These are phyloP conservation scores for Metellina segmentata DNA, from an alignment of 2,888 invertebrate species.

Conservation along the genomic window DNA sequence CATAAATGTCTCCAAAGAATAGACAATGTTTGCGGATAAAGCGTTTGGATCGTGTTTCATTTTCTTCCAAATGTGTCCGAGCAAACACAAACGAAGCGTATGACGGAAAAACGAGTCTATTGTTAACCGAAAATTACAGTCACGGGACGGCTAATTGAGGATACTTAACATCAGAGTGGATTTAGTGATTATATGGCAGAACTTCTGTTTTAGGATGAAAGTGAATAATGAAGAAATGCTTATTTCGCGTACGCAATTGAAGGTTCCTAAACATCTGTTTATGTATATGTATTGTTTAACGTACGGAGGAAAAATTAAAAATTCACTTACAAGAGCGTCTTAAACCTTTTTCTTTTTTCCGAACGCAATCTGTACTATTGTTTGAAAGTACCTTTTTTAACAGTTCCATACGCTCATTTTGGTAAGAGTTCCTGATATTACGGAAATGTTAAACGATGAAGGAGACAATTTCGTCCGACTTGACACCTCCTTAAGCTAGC, in stretches of 20 bases:
- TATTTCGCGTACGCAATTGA: background rate
- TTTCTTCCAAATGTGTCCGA: slow-evolving; percentile 23
- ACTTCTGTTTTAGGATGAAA: slow-evolving; percentile 1
- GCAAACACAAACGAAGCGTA: background rate
- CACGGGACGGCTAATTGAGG: slow-evolving; percentile 34
- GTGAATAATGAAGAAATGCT: background rate
- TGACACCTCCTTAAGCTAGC: background rate
- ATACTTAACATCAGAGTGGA: slow-evolving; percentile 14
- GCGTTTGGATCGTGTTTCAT: slow-evolving; percentile 6
- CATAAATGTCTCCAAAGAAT: slow-evolving; percentile 14
- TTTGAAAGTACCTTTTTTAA: background rate
- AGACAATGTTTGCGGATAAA: slow-evolving; percentile 33
- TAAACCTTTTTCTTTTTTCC: background rate
- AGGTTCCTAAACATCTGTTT: background rate
- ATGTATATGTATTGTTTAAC: slow-evolving; percentile 12
- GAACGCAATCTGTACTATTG: background rate
- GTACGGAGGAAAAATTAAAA: background rate
- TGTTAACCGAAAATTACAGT: slow-evolving; percentile 10
- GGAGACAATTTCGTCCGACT: background rate
- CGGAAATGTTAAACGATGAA: background rate
- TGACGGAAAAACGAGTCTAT: slow-evolving; percentile 29
- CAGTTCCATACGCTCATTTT: background rate
- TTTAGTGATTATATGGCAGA: slow-evolving; percentile 17
- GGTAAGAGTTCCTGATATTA: background rate
- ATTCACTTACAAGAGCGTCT: background rate